phyloP scores from a whole-genome alignment of 2,113 vertebrate species.

The Cisticola juncidis region DNA sequence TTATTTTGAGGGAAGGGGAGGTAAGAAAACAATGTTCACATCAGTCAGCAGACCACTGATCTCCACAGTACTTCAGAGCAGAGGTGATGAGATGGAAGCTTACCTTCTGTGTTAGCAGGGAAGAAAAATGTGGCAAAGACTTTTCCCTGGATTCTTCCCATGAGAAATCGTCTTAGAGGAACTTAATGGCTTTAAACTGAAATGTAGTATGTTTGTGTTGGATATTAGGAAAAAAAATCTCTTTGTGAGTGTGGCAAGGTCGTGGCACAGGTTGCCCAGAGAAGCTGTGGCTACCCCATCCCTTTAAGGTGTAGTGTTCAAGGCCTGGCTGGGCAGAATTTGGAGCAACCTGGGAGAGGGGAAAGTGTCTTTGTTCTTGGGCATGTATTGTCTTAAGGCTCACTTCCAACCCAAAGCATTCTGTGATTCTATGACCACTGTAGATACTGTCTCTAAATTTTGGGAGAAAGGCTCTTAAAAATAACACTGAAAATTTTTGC shows the following conservation, averaged over 20 bases:
- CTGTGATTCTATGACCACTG: neutral
- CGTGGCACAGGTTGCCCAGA: neutral
- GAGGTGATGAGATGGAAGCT: neutral
- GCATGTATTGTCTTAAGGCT: neutral
- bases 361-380: neutral
- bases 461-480: neutral
- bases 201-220: neutral
- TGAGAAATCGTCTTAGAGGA: neutral
- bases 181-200: neutral
- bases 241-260: neutral
- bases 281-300: neutral
- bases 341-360: neutral
- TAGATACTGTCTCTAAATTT: neutral
- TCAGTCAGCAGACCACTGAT: neutral
- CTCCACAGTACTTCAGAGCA: neutral
- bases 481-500: neutral
- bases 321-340: rapidly evolving
- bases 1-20: neutral
- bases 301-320: neutral
- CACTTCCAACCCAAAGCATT: neutral
- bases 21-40: neutral
- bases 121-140: neutral
- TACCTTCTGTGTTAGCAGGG: neutral
- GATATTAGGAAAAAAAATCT: neutral
- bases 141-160: neutral